Evolutionary conservation across 2,113 vertebrate genomes (phyloP).

Genomic region (Dipodomys spectabilis): DNA sequence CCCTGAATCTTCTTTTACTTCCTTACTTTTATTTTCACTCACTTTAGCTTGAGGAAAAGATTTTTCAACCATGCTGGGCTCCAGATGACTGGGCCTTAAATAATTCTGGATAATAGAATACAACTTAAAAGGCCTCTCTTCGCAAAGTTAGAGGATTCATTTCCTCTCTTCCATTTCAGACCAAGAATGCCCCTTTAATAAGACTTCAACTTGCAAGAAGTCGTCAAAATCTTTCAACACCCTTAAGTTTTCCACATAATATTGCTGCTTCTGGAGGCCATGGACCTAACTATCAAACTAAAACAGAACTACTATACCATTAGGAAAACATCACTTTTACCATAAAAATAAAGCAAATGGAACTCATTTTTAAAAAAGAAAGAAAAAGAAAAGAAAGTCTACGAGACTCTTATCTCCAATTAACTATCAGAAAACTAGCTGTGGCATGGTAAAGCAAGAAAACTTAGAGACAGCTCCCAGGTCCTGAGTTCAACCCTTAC

Average conservation of each 20-base stretch:
- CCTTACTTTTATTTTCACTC: not conserved
- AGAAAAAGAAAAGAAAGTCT: too few relatives aligned
- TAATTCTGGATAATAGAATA: constrained; percentile 10
- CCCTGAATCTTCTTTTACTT: not conserved
- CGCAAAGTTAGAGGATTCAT: not conserved
- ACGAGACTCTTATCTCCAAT: too few relatives aligned
- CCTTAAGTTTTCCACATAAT: constrained; percentile 17
- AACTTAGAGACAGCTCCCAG: too few relatives aligned
- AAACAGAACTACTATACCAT: not conserved
- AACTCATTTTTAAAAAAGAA: too few relatives aligned
- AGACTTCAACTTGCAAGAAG: not conserved
- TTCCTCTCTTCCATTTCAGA: constrained; percentile 35
- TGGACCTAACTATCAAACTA: not conserved
- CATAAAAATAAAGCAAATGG: too few relatives aligned
- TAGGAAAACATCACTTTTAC: not conserved
- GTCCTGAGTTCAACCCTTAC: too few relatives aligned
- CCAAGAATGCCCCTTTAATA: not conserved
- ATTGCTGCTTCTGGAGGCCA: not conserved
- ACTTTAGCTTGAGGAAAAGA: not conserved
- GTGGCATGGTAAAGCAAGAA: too few relatives aligned
- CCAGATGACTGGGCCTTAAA: not conserved
- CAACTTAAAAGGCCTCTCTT: not conserved
- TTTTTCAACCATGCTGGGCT: not conserved
- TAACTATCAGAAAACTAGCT: too few relatives aligned
- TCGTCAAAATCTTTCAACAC: not conserved